Base-by-base conservation (phyloP, 2,888 invertebrate genomes). In the Colostygia pectinataria region DNA sequence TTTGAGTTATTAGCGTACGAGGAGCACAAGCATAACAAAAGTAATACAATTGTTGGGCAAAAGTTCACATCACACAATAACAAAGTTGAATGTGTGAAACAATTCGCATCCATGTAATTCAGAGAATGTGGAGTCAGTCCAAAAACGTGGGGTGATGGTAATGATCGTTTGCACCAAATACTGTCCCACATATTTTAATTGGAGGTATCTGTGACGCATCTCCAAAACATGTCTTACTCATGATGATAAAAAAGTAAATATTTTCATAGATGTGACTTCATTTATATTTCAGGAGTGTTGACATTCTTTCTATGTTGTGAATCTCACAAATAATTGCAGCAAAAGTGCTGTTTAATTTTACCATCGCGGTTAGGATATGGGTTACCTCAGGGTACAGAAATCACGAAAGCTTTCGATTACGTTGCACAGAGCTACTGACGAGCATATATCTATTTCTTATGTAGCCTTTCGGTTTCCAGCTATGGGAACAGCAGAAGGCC, bases 401-500 rank as follows among this genome's bases (percentile, higher is more conserved):
- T 14, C 14, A 39, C 25, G 10, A 31, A 50, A 31, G 14, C 36
- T 36, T 50, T 49, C 20, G 24, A 33, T 15, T 31, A 36, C n/a
- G 9, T 31, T 28, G 7, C 37, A 46, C 52, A 46, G 34, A 39
- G 31, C 34, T 40, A 25, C 33, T 42, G 15, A 34, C 33, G 52
- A 53, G 48, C 44, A 53, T 32, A 53, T 48, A 48, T 53, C 25
- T 42, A 52, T 33, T 40, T 4, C 42, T 52, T 28, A 52, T 33
- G 42, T 52, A 52, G 52, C 45, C 52, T 38, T 42, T 52, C 38
- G 46, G 36, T 33, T 77, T 77, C 91, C 94, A 97, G 94, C 93
- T 97, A 81, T 96, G 97, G 94, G 97, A 98, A 84, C 96, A 97
- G 85, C 95, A 96, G 89, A 95, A 96, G 77, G 92, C 94, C 64